Evolutionary conservation across 2,113 vertebrate species (phyloP).

Genomic region (Anoplopoma fimbria): DNA sequence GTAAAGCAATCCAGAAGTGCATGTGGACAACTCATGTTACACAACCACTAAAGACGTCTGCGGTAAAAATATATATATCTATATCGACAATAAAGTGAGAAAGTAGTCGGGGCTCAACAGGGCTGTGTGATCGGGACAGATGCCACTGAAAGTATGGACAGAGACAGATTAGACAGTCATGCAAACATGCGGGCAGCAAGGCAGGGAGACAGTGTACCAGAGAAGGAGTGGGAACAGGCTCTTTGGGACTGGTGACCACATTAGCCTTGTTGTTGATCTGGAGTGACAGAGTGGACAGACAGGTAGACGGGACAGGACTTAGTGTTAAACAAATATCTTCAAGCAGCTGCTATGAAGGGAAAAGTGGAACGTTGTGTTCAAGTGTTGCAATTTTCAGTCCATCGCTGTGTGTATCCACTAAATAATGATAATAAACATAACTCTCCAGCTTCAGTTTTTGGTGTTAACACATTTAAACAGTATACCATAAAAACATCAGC

Average conservation of each 20-base stretch:
- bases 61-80: too few relatives aligned
- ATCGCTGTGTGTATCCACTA: neutral
- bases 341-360: conserved; percentile 49
- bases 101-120: neutral
- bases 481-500: too few relatives aligned
- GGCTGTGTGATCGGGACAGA: neutral
- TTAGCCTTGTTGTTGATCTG: conserved; percentile 99
- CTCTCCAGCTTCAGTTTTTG: neutral
- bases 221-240: conserved; percentile 93
- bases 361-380: conserved; percentile 23
- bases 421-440: neutral
- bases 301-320: conserved; percentile 59
- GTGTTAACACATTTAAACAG: neutral
- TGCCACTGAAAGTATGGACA: neutral
- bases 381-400: neutral
- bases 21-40: conserved; percentile 5
- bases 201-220: conserved; percentile 91
- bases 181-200: conserved; percentile 71
- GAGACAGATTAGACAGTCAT: conserved; percentile 2
- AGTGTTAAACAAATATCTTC: conserved; percentile 52
- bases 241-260: conserved; percentile 98
- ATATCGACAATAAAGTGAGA: neutral
- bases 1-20: conserved; percentile 1
- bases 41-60: conserved; percentile 1
- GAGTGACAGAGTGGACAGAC: conserved; percentile 78